Evolutionary conservation across 1,140 invertebrate genomes (phyloP), one percentile per base, ranked within the genome.

Genomic region (Dreissena polymorpha): DNA sequence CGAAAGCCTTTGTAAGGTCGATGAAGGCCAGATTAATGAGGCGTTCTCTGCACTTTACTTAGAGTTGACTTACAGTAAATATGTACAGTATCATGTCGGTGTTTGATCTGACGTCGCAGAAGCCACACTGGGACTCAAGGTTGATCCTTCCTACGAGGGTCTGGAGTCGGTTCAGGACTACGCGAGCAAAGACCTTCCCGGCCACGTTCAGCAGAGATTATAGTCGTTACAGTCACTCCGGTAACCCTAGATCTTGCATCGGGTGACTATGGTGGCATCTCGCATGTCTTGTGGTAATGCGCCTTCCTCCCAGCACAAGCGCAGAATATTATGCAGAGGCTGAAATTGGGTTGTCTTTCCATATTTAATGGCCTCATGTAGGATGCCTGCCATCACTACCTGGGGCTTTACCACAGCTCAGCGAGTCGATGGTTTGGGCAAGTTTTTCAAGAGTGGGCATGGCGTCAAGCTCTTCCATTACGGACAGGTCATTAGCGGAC

Each of bases 61-160:
- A 85, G 0, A 88, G 76, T 69, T 86, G 88, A 7, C 75, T 27
- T 21, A 80, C 64, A 25, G 75, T n/a, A n/a, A n/a, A n/a, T 5
- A 65, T 21, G 12, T 53, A 82, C 39, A 82, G 65, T 16, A 82
- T 65, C 70, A 82, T 82, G 25, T 82, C 70, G 3, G 50, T 65
- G 39, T 69, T 82, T 12, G 71, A 74, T 64, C 77, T 21, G 10
- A 16, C 57, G 18, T 51, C 25, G 29, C 73, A 2, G 67, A 63
- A 75, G 25, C 55, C 73, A 23, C 73, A 75, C 57, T 75, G 12
- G 25, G 55, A 75, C 57, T 63, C 55, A 10, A 18, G 60, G 27
- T 75, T 25, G 7, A 64, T 39, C 14, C 55, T 25, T 0, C n/a
- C 55, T n/a, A 53, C 55, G 10, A 5, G 73, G 14, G 18, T n/a